A percentile compares a stretch with the other conserved stretches of the same genome.
phyloP scores from a whole-genome alignment of 2,113 vertebrate species.

The Triplophysa dalaica region DNA sequence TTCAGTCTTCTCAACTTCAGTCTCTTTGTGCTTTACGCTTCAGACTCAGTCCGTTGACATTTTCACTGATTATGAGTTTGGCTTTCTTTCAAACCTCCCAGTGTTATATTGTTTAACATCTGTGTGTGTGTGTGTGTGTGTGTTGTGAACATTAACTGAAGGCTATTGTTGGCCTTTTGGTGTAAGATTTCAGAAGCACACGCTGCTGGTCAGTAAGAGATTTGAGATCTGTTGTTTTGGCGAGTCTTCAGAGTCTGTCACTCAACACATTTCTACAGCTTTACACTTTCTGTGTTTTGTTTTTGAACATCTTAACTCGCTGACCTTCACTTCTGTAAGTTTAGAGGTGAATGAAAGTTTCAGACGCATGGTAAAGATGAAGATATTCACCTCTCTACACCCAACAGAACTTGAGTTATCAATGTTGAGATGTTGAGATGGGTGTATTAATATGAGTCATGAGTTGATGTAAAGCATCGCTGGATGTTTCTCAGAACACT shows the following conservation, averaged over 20 bases:
- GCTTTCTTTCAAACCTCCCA: neutral
- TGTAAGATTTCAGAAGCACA: slow-evolving; percentile 15
- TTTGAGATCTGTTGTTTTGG: slow-evolving; percentile 19
- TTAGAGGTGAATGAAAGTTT: too few relatives aligned
- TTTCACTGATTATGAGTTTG: slow-evolving; percentile 11
- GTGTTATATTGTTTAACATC: slow-evolving; percentile 25
- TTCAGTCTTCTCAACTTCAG: neutral
- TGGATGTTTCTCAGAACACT: slow-evolving; percentile 30
- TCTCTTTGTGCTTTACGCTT: neutral
- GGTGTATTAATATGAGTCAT: too few relatives aligned
- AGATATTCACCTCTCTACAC: too few relatives aligned
- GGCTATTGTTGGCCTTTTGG: slow-evolving; percentile 38
- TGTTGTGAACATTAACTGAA: slow-evolving; percentile 7
- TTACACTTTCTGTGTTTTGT: neutral
- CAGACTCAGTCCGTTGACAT: slow-evolving; percentile 28
- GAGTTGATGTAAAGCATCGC: too few relatives aligned
- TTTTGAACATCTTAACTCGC: neutral
- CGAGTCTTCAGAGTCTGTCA: neutral
- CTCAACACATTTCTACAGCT: slow-evolving; percentile 9
- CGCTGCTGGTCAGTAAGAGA: neutral
- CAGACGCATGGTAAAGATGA: too few relatives aligned
- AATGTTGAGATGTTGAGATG: neutral
- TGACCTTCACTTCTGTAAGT: too few relatives aligned
- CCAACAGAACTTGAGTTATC: too few relatives aligned
- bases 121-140: slow-evolving; percentile 11